Conservation (phyloP, 2,113 vertebrate species). For the Paedocypris sp. region DNA sequence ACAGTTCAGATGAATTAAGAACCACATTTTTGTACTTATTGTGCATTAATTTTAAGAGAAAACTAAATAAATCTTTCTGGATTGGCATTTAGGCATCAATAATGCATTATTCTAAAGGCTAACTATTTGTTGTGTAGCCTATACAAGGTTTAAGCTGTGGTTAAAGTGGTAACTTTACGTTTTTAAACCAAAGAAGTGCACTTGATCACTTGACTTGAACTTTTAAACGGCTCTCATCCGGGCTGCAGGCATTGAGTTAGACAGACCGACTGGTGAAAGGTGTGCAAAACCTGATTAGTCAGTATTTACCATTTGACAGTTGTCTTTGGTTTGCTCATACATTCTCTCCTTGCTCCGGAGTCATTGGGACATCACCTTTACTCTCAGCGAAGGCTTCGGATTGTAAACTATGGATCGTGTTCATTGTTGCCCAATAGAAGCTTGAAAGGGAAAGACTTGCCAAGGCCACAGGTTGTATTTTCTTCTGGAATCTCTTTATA, state of each 20-base stretch:
- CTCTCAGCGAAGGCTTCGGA: not conserved
- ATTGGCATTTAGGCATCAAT: too few relatives aligned
- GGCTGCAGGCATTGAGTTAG: not conserved
- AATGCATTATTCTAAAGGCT: too few relatives aligned
- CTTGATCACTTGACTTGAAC: too few relatives aligned
- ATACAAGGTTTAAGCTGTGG: too few relatives aligned
- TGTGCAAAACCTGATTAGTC: slow-evolving; percentile 15
- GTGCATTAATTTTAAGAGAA: too few relatives aligned
- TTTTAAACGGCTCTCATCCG: not conserved
- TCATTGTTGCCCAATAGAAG: slow-evolving; percentile 10
- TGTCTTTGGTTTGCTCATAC: slow-evolving; percentile 9
- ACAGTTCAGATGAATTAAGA: too few relatives aligned
- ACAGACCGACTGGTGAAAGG: not conserved
- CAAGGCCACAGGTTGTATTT: slow-evolving; percentile 20
- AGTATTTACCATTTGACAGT: slow-evolving; percentile 14
- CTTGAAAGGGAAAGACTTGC: not conserved
- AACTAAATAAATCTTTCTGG: too few relatives aligned
- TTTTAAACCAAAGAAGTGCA: too few relatives aligned
- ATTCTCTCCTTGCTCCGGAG: slow-evolving; percentile 19
- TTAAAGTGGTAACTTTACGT: too few relatives aligned
- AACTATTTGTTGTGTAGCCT: too few relatives aligned
- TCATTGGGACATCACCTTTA: slow-evolving; percentile 22
- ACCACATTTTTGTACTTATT: too few relatives aligned
- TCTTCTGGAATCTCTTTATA: slow-evolving; percentile 16
- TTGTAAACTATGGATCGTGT: slow-evolving; percentile 3